A percentile compares a stretch with the other conserved stretches of the same genome.
phyloP scores from a whole-genome alignment of 2,888 invertebrate genomes.

The Pherbina coryleti region DNA sequence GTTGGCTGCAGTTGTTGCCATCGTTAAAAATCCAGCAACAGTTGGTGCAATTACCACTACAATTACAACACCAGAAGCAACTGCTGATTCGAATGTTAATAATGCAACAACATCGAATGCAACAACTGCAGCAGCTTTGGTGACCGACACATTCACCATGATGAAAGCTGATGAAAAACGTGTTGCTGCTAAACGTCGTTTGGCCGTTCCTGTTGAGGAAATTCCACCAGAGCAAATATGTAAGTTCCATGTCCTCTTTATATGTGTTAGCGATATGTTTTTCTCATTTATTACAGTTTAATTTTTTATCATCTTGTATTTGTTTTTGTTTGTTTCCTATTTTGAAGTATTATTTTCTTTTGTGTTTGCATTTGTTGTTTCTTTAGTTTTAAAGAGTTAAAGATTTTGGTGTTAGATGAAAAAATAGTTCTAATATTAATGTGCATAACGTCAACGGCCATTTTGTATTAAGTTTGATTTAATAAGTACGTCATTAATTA shows the following conservation, averaged over 20 bases:
- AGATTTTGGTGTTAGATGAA: no score
- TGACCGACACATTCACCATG: slow-evolving; percentile 68
- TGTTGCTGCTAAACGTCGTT: slow-evolving; percentile 70
- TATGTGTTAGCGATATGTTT: neutral
- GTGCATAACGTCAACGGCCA: neutral
- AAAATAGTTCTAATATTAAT: neutral
- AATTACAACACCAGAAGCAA: slow-evolving; percentile 10
- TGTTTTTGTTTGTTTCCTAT: slow-evolving; percentile 1
- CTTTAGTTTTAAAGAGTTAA: neutral
- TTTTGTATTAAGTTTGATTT: no score
- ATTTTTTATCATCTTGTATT: slow-evolving; percentile 6
- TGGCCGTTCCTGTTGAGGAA: slow-evolving; percentile 59
- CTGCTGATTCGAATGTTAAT: slow-evolving; percentile 29
- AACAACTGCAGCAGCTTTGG: slow-evolving; percentile 31
- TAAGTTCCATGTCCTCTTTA: slow-evolving; percentile 51
- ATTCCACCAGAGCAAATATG: slow-evolving; percentile 68
- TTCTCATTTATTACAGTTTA: neutral
- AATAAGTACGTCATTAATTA: no score
- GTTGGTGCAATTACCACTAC: slow-evolving; percentile 22
- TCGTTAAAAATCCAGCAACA: neutral
- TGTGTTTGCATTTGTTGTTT: neutral
- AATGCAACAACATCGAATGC: slow-evolving; percentile 33
- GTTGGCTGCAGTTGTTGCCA: slow-evolving; percentile 5
- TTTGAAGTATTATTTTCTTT: neutral
- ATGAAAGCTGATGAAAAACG: slow-evolving; percentile 72